These are phyloP conservation scores for Rhagonycha fulva DNA, from an alignment of 2,888 invertebrate species.

Conservation along the genomic window DNA sequence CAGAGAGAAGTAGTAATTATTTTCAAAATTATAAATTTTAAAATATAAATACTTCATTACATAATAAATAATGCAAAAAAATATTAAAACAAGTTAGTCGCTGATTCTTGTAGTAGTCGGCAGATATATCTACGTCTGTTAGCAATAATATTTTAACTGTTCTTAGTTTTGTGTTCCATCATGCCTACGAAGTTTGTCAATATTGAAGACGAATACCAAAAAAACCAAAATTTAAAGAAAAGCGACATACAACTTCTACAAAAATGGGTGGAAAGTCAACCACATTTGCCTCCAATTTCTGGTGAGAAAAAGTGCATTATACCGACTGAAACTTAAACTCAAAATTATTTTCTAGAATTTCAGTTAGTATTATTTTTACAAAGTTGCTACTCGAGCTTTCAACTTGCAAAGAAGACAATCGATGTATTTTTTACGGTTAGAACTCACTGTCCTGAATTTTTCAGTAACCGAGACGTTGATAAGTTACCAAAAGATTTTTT, in stretches of 20 bases:
- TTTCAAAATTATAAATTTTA: background rate
- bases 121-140: background rate
- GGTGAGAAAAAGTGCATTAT: constrained; percentile 47
- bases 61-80: background rate
- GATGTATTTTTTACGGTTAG: background rate
- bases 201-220: constrained; percentile 63
- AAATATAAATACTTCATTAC: background rate
- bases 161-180: background rate
- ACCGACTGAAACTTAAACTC: background rate
- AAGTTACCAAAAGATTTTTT: background rate
- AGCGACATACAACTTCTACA: constrained; percentile 63
- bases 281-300: constrained; percentile 64
- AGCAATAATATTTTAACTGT: background rate
- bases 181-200: background rate
- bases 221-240: constrained; percentile 63
- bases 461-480: background rate
- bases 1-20: background rate
- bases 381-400: background rate
- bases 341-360: background rate
- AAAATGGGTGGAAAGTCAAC: constrained; percentile 68
- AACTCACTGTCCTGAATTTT: background rate
- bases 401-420: background rate
- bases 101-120: background rate
- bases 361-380: background rate
- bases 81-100: background rate